phyloP scores from a whole-genome alignment of 2,797 vertebrate genomes.

The Oreochromis mossambicus region DNA sequence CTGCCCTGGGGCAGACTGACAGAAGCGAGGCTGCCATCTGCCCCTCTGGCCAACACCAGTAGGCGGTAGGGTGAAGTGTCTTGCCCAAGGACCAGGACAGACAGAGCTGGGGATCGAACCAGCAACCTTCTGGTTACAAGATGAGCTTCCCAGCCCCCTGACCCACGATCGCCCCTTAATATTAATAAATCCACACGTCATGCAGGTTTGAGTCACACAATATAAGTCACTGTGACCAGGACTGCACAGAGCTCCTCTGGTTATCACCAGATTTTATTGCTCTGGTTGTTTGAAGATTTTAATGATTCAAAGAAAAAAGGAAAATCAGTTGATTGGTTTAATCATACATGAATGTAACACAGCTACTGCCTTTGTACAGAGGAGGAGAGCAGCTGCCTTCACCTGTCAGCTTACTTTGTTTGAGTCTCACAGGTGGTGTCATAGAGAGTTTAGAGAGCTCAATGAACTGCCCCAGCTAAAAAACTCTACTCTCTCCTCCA shows the following conservation, averaged over 20 bases:
- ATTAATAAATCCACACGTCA: neutral
- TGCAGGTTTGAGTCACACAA: too few species aligned
- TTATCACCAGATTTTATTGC: neutral
- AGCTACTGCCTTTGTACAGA: neutral
- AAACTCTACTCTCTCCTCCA: neutral
- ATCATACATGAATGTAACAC: neutral
- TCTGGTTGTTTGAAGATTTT: neutral
- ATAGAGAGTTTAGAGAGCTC: neutral
- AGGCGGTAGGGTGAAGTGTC: neutral
- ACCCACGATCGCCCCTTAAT: neutral
- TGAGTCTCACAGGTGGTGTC: neutral
- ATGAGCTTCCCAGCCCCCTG: rapidly evolving
- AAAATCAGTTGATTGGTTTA: neutral
- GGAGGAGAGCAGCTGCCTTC: neutral
- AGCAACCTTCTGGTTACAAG: rapidly evolving
- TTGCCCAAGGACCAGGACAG: neutral
- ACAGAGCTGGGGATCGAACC: rapidly evolving
- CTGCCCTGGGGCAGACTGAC: neutral
- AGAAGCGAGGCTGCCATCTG: neutral
- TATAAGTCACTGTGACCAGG: neutral
- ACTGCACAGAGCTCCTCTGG: neutral
- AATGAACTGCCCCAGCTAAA: neutral
- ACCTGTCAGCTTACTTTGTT: neutral
- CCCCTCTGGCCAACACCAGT: rapidly evolving
- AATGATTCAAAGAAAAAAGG: neutral